Evolutionary conservation across 2,113 vertebrate species (phyloP), one percentile per base, ranked within the genome.

Genomic region (Chloebia gouldiae): DNA sequence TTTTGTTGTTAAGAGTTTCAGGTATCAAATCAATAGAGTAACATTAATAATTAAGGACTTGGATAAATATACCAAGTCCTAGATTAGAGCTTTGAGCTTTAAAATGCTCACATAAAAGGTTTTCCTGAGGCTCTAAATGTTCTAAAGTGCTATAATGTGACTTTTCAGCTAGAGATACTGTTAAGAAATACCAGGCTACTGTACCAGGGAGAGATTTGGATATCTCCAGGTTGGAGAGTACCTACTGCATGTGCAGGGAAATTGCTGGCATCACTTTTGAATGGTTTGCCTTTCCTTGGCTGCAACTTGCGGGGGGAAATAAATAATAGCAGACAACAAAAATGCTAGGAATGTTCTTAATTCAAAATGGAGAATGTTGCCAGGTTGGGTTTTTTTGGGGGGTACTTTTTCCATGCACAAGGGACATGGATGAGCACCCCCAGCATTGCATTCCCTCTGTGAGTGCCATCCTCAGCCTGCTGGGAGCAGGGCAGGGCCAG

Each of bases 61-160:
- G 88, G 96, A 97, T 98, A 98, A 98, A 98, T 98, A 98, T 97
- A 98, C 96, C 96, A 97, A 96, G 97, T 93, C 97, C 70, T 92
- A 96, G 97, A 97, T 97, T 97, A 98, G 97, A 96, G 96, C 95
- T 97, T 95, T 93, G 92, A 97, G 97, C 95, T 98, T 97, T 94
- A 96, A 97, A 98, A 97, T 96, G 97, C 92, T 96, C 91, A 73
- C 89, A 94, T 96, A 96, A 92, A 97, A 97, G 94, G 51, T 93
- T 97, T 92, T 93, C 79, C 83, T 83, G 94, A 90, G 88, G 65
- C 79, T 95, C 68, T 95, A 94, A 92, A 92, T 93, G 90, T 97
- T 97, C 89, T 68, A 49, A 97, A 97, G 88, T 86, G 90, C 93
- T 97, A 12, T 95, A 95, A 96, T 95, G 92, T 95, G 92, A 90